Base-by-base conservation (phyloP, 2,797 vertebrate genomes). In the Coregonus suidteri region DNA sequence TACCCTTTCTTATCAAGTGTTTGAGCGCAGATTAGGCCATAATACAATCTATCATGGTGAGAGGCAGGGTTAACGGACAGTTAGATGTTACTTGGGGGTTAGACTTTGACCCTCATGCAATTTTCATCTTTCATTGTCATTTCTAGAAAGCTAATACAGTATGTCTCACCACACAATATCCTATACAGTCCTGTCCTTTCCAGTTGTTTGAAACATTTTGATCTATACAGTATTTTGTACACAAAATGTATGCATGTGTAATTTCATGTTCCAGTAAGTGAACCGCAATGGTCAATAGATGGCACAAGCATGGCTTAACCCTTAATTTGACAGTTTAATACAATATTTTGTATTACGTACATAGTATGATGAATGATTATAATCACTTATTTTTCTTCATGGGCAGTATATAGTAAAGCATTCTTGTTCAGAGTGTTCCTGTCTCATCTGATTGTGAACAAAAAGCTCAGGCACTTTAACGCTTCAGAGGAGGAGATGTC, bases 1-100 rank as follows among this genome's bases (percentile, higher is more conserved):
- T 84, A 93, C 89, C 88, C 90, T 92, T 92, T 90, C 91, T 92
- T 88, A 91, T 93, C 90, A 76, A 87, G 84, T 88, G 85, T 91
- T 91, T 89, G 88, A 91, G 73, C 71, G 87, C 80, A 93, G 92
- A 93, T 93, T 93, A 93, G 88, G 83, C 82, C 85, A 89, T 91
- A 93, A 93, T 92, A 81, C 88, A 76, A 86, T 88, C 87, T 37
- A 89, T 91, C 90, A 91, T 82, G 84, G 76, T 83, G 87, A 90
- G 88, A 86, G 89, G 85, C 90, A 86, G 90, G 82, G 86, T 86
- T 89, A 90, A 88, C 89, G 90, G 93, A 87, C 85, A 84, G 77
- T 6, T 6, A 83, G 81, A 88, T 90, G 88, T 92, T 87, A 85
- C 47, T 72, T 25, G n/a, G 20, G 71, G 51, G 71, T 72, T 53